Percentiles rank a stretch among this genome's conserved stretches.
Evolutionary conservation across 2,113 vertebrate species (phyloP).

Genomic region (Collichthys lucidus): DNA sequence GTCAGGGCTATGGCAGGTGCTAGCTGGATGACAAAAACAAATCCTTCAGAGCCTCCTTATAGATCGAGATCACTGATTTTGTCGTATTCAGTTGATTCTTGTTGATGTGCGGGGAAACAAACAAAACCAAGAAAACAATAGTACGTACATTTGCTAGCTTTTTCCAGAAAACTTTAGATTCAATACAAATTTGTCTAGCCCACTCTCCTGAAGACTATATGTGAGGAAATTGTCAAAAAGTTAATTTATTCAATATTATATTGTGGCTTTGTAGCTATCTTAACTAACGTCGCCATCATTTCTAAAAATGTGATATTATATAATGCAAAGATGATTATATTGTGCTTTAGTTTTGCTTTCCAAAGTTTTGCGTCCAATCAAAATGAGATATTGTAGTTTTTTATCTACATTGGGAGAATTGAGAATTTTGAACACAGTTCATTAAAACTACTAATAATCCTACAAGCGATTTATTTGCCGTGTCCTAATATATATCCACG

Average conservation of each 20-base stretch:
- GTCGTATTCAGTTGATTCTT: not conserved
- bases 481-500: no score
- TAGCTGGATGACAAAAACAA: not conserved
- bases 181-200: no score
- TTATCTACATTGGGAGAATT: not conserved
- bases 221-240: not conserved
- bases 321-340: no score
- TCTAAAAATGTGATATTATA: no score
- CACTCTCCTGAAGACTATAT: no score
- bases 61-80: not conserved
- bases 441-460: not conserved
- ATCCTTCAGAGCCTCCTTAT: not conserved
- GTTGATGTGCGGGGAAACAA: not conserved
- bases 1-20: no score
- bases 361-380: no score
- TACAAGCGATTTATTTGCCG: no score
- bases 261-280: not conserved
- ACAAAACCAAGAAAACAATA: not conserved
- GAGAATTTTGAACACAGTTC: not conserved
- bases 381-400: not conserved
- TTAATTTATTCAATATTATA: not conserved
- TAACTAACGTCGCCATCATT: not conserved
- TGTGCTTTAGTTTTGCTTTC: no score
- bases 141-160: not conserved
- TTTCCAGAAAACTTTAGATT: not conserved